phyloP scores from a whole-genome alignment of 2,888 invertebrate species.

The Elaeidobius kamerunicus region DNA sequence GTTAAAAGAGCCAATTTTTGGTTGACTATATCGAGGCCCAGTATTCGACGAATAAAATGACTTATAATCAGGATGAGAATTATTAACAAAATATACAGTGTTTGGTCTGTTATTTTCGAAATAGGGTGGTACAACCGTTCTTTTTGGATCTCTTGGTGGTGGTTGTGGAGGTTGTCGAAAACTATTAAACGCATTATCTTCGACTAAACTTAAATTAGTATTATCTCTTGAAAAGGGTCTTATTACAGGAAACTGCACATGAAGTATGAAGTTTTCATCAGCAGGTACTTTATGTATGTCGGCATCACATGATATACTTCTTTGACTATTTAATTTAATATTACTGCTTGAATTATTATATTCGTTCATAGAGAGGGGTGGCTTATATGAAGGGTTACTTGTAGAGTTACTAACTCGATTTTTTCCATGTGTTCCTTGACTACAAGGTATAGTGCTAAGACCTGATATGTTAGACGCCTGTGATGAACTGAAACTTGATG shows the following conservation, averaged over 20 bases:
- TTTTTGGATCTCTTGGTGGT: constrained; percentile 73
- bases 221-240: constrained; percentile 38
- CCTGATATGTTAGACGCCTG: constrained; percentile 42
- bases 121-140: constrained; percentile 52
- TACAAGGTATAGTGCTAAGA: constrained; percentile 47
- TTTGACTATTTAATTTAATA: constrained; percentile 35
- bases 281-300: constrained; percentile 45
- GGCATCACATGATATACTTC: constrained; percentile 47
- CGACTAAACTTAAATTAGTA: constrained; percentile 43
- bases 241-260: constrained; percentile 44
- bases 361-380: constrained; percentile 43
- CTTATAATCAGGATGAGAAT: constrained; percentile 35
- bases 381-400: constrained; percentile 43
- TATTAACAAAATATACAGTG: constrained; percentile 54
- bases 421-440: constrained; percentile 33
- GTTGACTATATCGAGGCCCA: constrained; percentile 43
- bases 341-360: constrained; percentile 37
- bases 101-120: constrained; percentile 49
- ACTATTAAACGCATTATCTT: constrained; percentile 35
- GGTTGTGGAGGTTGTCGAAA: constrained; percentile 60
- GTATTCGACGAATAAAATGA: constrained; percentile 32
- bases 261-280: constrained; percentile 40
- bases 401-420: constrained; percentile 43
- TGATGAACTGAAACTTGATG: constrained; percentile 37
- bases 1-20: constrained; percentile 43